These are phyloP conservation scores for Gonocerus acuteangulatus DNA, from an alignment of 2,888 invertebrate species.

Conservation along the genomic window DNA sequence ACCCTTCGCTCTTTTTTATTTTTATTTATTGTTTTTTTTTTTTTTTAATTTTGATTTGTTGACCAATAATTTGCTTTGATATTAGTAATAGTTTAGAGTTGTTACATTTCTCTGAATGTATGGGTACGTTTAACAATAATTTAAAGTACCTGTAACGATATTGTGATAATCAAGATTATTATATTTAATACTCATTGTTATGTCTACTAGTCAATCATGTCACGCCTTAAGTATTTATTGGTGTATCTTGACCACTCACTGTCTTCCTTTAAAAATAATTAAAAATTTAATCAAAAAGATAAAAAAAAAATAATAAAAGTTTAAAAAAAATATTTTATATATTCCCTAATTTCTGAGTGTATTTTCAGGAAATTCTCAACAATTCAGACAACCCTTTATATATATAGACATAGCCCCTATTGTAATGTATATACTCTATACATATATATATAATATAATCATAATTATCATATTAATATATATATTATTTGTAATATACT, in stretches of 20 bases:
- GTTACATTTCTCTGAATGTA: conserved; percentile 28
- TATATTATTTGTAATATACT: conserved; percentile 28
- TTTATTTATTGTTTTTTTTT: not conserved
- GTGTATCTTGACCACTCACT: conserved; percentile 35
- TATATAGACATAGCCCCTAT: conserved; percentile 10
- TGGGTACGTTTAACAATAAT: conserved; percentile 29
- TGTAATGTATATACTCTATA: conserved; percentile 26
- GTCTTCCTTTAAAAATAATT: conserved; percentile 31
- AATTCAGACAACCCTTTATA: conserved; percentile 8
- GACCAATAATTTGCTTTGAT: conserved; percentile 2
- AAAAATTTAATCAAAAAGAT: conserved; percentile 20
- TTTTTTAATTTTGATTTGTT: not conserved
- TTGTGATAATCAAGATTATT: conserved; percentile 29
- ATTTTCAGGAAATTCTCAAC: conserved; percentile 21
- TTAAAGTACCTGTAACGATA: conserved; percentile 28
- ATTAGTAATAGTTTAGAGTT: conserved; percentile 23
- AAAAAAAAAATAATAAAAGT: not conserved
- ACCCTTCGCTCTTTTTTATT: conserved; percentile 4
- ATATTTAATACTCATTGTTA: conserved; percentile 26
- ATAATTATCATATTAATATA: conserved; percentile 24
- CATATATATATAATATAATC: conserved; percentile 19
- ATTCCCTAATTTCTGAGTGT: conserved; percentile 22
- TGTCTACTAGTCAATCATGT: conserved; percentile 34
- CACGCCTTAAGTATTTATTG: conserved; percentile 29
- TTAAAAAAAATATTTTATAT: conserved; percentile 20